Conservation (phyloP, 2,888 invertebrate genomes). For the Brachycybe producta region DNA sequence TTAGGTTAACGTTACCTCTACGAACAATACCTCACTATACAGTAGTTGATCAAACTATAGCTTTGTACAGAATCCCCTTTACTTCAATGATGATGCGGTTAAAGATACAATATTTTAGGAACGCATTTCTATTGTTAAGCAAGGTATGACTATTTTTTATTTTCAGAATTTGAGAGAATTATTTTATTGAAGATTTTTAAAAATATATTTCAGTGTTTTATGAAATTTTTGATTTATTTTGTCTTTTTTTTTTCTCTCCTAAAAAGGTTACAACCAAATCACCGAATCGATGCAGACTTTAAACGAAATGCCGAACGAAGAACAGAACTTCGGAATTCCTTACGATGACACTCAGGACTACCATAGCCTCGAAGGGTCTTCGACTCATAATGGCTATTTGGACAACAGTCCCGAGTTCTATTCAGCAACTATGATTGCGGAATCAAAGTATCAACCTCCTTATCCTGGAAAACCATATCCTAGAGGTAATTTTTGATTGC, state of each 20-base stretch:
- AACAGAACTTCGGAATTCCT: slow-evolving; percentile 13
- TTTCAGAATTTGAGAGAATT: too few relatives aligned
- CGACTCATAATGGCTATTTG: slow-evolving; percentile 17
- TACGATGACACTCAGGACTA: slow-evolving; percentile 19
- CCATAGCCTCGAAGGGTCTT: slow-evolving; percentile 16
- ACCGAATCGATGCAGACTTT: slow-evolving; percentile 18
- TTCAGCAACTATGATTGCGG: slow-evolving; percentile 16
- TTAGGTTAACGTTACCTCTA: too few relatives aligned
- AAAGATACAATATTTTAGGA: too few relatives aligned
- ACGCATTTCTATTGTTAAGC: too few relatives aligned
- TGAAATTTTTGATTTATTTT: background rate
- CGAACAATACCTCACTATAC: too few relatives aligned
- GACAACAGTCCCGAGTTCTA: slow-evolving; percentile 19
- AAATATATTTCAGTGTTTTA: too few relatives aligned
- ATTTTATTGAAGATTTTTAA: too few relatives aligned
- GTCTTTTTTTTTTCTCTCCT: background rate
- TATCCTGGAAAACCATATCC: slow-evolving; percentile 15
- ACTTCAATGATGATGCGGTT: too few relatives aligned
- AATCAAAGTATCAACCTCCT: slow-evolving; percentile 18
- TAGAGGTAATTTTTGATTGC: slow-evolving; percentile 15
- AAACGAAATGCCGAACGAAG: slow-evolving; percentile 17
- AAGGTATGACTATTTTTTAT: too few relatives aligned
- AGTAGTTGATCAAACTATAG: too few relatives aligned
- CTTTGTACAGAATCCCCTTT: too few relatives aligned
- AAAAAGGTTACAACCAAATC: slow-evolving; percentile 18